These are phyloP conservation scores for Hydropotes inermis DNA, from an alignment of 2,113 vertebrate species.

Conservation along the genomic window DNA sequence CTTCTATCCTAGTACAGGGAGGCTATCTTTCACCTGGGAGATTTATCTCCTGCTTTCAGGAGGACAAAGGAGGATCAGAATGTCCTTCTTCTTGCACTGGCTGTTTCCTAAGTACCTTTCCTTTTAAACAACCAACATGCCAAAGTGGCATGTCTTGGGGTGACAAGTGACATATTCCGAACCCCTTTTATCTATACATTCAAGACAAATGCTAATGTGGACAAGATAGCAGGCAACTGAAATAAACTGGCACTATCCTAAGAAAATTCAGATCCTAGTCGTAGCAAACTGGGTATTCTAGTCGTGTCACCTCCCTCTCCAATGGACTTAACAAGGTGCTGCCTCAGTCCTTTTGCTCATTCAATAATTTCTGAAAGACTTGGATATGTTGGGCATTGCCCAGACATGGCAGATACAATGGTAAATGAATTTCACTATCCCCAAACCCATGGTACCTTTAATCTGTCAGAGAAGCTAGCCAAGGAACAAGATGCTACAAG, in stretches of 20 bases:
- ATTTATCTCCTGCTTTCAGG: not conserved
- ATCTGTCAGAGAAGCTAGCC: not conserved
- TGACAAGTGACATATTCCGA: not conserved
- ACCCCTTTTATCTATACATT: not conserved
- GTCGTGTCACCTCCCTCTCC: not conserved
- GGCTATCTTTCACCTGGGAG: not conserved
- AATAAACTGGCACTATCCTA: not conserved
- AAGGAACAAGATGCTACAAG: not conserved
- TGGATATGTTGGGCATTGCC: not conserved
- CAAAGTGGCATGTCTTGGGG: not conserved
- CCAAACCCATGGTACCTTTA: not conserved
- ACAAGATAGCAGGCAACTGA: not conserved
- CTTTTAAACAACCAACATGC: not conserved
- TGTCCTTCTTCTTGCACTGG: not conserved
- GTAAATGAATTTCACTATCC: not conserved
- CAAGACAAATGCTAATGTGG: not conserved
- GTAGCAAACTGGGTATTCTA: not conserved
- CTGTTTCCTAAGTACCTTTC: not conserved
- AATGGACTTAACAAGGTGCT: not conserved
- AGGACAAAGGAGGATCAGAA: not conserved
- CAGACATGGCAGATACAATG: not conserved
- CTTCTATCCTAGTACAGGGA: not conserved
- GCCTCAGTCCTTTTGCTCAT: not conserved
- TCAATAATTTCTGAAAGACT: not conserved
- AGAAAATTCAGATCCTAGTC: not conserved